These are phyloP conservation scores for Oikopleura dioica DNA, from an alignment of 23 tunicate species.

Conservation along the genomic window DNA sequence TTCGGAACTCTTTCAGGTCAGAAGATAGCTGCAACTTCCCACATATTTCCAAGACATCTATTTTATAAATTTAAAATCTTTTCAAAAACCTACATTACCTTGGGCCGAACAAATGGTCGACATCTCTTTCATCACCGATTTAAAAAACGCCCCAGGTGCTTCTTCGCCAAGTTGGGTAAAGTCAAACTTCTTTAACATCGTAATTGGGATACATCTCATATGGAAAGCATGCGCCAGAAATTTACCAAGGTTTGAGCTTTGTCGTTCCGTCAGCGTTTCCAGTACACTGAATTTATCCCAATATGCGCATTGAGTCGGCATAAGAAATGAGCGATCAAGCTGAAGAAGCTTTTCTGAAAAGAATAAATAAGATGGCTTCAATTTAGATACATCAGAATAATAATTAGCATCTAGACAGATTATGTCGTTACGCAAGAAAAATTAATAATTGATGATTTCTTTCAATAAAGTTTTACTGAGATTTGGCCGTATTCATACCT, in stretches of 20 bases:
- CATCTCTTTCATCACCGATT: not conserved
- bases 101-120: too few relatives aligned
- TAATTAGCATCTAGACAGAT: too few relatives aligned
- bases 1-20: not conserved
- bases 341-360: not conserved
- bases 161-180: not conserved
- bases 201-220: not conserved
- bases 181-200: constrained; percentile 7
- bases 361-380: too few relatives aligned
- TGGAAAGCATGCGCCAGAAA: not conserved
- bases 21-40: not conserved
- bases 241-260: not conserved
- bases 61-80: not conserved
- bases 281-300: not conserved
- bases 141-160: not conserved
- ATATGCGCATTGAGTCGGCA: not conserved
- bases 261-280: not conserved
- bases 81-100: too few relatives aligned
- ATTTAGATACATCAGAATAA: too few relatives aligned
- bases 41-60: not conserved
- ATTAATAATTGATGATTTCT: too few relatives aligned
- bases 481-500: too few relatives aligned
- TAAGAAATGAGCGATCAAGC: not conserved
- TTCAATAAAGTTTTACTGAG: too few relatives aligned
- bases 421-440: too few relatives aligned